Conservation (phyloP, 2,113 vertebrate species). For the Halcyon senegalensis region DNA sequence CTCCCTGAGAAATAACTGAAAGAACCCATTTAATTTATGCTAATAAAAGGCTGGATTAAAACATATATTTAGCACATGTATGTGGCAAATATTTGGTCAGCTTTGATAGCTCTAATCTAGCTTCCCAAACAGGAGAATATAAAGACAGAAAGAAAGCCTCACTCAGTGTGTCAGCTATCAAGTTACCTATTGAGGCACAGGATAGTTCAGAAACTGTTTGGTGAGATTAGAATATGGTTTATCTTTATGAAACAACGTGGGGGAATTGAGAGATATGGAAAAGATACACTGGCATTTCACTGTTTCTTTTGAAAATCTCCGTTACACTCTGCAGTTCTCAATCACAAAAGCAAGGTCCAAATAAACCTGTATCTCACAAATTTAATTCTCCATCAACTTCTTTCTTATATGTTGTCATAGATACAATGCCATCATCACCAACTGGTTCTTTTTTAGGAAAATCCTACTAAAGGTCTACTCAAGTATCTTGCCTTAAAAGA, state of each 20-base stretch:
- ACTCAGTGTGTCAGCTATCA: not conserved
- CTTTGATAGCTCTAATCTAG: not conserved
- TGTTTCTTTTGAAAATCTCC: not conserved
- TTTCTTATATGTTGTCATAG: not conserved
- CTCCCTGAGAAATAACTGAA: not conserved
- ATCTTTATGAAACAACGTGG: not conserved
- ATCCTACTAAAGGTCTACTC: too few species aligned
- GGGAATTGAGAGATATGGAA: not conserved
- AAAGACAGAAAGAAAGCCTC: not conserved
- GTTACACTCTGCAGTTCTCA: not conserved
- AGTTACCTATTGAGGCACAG: not conserved
- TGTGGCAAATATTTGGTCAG: not conserved
- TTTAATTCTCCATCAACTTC: not conserved
- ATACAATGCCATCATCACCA: not conserved
- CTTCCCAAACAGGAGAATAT: not conserved
- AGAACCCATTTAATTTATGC: fast-evolving
- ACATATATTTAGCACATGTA: not conserved
- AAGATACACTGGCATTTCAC: fast-evolving
- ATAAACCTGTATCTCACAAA: not conserved
- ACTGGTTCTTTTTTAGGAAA: not conserved
- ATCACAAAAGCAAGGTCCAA: not conserved
- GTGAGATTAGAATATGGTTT: not conserved
- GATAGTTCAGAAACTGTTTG: not conserved
- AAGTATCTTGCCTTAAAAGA: not conserved
- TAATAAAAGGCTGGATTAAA: not conserved